These are phyloP conservation scores for Pogonomyrmex barbatus DNA, from an alignment of 1,140 invertebrate species.

Conservation along the genomic window DNA sequence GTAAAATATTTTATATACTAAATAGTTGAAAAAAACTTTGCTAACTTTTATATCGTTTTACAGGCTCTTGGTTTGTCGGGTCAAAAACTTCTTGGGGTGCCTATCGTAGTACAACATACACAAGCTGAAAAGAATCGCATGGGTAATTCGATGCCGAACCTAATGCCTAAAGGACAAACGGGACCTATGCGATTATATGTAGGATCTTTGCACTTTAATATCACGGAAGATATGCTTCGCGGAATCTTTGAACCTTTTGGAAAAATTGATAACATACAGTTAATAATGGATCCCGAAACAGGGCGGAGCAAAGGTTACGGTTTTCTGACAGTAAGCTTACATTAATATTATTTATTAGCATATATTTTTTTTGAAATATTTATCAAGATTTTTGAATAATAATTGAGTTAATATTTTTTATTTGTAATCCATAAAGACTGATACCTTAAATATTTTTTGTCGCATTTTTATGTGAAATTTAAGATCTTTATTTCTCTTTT, in stretches of 20 bases:
- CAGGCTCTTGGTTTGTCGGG: constrained; percentile 98
- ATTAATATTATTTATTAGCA: background rate
- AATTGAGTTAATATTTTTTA: constrained; percentile 1
- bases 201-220: constrained; percentile 99
- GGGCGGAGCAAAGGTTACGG: constrained; percentile 98
- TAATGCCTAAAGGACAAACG: constrained; percentile 92
- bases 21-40: constrained; percentile 18
- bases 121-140: constrained; percentile 99
- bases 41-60: constrained; percentile 79
- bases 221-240: constrained; percentile 99
- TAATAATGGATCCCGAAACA: constrained; percentile 98
- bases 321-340: constrained; percentile 95
- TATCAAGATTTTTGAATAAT: background rate
- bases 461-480: constrained; percentile 18
- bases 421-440: background rate
- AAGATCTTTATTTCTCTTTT: constrained; percentile 24
- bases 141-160: constrained; percentile 93
- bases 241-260: constrained; percentile 99
- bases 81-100: constrained; percentile 98
- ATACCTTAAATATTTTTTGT: constrained; percentile 10
- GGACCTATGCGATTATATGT: constrained; percentile 99
- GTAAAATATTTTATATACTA: background rate
- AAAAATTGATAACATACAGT: constrained; percentile 98
- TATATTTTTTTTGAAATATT: background rate
- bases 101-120: constrained; percentile 99